Conservation (phyloP, 2,113 vertebrate genomes). For the Gopherus flavomarginatus region DNA sequence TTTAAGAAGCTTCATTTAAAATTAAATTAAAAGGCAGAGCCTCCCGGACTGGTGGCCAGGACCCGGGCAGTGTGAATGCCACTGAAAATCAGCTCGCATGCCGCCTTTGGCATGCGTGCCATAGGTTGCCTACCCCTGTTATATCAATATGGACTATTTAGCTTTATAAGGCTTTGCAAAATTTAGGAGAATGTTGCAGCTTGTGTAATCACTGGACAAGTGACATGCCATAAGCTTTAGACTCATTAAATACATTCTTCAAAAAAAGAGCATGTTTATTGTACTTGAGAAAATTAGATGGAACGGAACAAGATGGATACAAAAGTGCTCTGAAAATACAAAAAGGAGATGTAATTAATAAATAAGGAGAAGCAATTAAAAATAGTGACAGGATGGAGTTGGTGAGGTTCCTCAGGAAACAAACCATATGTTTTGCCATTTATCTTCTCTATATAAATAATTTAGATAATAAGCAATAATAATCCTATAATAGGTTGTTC, state of each 20-base stretch:
- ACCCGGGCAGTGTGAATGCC: no score
- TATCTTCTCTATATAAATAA: conserved; percentile 58
- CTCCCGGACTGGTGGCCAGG: no score
- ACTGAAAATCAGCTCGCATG: no score
- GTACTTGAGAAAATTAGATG: not conserved
- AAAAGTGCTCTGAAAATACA: conserved; percentile 1
- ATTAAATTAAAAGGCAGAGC: no score
- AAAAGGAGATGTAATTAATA: conserved; percentile 28
- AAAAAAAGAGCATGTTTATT: not conserved
- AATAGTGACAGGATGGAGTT: not conserved
- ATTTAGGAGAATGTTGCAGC: not conserved
- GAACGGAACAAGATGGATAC: not conserved
- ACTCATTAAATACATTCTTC: not conserved
- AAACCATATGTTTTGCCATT: conserved; percentile 43
- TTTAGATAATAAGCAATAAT: conserved; percentile 48
- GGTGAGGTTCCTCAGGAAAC: conserved; percentile 52
- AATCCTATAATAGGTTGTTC: conserved; percentile 50
- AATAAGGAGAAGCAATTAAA: conserved; percentile 11
- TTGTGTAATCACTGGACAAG: not conserved
- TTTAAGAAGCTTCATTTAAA: no score
- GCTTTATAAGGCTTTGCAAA: conserved; percentile 12
- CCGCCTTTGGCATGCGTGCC: no score
- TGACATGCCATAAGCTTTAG: not conserved
- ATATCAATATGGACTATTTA: not conserved
- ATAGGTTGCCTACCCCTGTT: not conserved